phyloP scores from a whole-genome alignment of 2,113 vertebrate genomes.

The Calyptommatus sinebrachiatus region DNA sequence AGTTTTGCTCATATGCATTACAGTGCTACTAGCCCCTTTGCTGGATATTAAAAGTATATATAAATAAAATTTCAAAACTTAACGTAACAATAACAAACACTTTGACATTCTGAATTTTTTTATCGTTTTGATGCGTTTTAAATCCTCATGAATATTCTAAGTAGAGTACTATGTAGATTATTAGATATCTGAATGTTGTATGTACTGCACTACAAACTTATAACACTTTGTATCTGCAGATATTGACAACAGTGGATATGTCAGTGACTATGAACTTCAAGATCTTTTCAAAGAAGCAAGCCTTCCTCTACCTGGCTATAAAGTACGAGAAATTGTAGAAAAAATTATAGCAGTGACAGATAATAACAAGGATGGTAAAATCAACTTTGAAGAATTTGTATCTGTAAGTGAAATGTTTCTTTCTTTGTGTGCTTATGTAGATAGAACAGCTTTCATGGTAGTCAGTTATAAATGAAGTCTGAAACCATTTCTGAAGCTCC shows the following conservation, averaged over 20 bases:
- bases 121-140: too few relatives aligned
- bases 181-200: neutral
- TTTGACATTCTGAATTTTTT: too few relatives aligned
- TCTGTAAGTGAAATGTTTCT: conserved; percentile 72
- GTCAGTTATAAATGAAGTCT: neutral
- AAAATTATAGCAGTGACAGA: conserved; percentile 85
- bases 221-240: conserved; percentile 71
- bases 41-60: too few relatives aligned
- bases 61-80: too few relatives aligned
- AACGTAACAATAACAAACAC: too few relatives aligned
- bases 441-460: conserved; percentile 1
- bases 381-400: conserved; percentile 96
- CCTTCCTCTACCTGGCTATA: conserved; percentile 90
- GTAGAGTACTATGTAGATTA: too few relatives aligned
- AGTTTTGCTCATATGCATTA: too few relatives aligned
- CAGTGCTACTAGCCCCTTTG: too few relatives aligned
- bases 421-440: neutral
- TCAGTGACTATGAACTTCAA: conserved; percentile 95
- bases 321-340: conserved; percentile 89
- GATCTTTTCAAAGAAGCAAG: conserved; percentile 95
- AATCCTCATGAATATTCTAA: too few relatives aligned
- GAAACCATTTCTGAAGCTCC: neutral
- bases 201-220: neutral
- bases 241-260: conserved; percentile 92
- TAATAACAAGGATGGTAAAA: conserved; percentile 91